Evolutionary conservation across 2,113 vertebrate genomes (phyloP).

Genomic region (Oreotrochilus melanogaster): DNA sequence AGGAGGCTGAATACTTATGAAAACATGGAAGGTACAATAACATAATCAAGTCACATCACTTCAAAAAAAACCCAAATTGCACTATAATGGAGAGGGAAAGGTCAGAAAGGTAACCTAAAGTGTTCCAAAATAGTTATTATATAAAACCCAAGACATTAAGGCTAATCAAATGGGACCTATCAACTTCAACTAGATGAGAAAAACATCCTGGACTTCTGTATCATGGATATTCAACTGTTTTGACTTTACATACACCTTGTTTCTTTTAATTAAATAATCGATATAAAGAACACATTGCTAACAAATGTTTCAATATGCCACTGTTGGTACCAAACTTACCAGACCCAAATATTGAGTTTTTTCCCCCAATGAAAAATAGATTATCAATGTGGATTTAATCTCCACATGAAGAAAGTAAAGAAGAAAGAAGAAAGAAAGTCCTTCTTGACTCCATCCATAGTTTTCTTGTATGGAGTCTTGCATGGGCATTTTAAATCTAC

Average conservation of each 20-base stretch:
- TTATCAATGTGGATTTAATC: not conserved
- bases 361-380: not conserved
- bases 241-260: not conserved
- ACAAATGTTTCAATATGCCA: not conserved
- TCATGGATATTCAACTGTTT: not conserved
- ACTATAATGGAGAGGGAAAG: not conserved
- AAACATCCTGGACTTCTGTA: not conserved
- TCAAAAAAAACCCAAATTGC: not conserved
- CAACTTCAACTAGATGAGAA: not conserved
- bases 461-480: not conserved
- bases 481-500: not conserved
- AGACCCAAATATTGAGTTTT: rapidly evolving
- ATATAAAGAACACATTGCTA: not conserved
- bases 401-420: not conserved
- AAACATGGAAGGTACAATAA: not conserved
- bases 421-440: too few relatives aligned
- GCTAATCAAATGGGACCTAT: not conserved
- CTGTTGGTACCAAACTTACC: not conserved
- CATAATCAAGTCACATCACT: not conserved
- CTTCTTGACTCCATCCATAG: not conserved
- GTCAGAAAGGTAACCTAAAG: not conserved
- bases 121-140: not conserved
- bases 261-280: not conserved
- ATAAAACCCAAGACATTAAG: not conserved
- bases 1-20: not conserved